Evolutionary conservation across 2,888 invertebrate species (phyloP), one percentile per base, ranked within the genome.

Genomic region (Chirona hameri): DNA sequence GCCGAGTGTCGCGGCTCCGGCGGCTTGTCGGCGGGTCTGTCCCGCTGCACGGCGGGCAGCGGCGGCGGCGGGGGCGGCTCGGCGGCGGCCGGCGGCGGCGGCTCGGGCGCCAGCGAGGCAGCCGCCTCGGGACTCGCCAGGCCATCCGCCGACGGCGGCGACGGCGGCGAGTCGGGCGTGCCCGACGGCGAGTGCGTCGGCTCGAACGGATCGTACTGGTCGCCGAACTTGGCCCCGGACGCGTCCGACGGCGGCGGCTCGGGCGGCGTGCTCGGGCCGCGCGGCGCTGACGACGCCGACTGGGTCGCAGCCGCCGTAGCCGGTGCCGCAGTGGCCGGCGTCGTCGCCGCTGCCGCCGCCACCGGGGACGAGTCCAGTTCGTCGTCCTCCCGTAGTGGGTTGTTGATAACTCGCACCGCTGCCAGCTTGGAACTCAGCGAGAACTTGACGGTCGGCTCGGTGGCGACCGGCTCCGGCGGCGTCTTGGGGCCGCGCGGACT

Each of bases 121-220:
- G 65, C 14, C 82, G 81, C 69, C 76, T 76, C 29, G 69, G 65
- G 79, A 10, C 46, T 52, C 24, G 4, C 52, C 29, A 14, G 12
- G 27, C 10, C 52, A n/a, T 39, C 46, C n/a, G n/a, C n/a, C n/a
- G n/a, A n/a, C n/a, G n/a, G n/a, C 84, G 82, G 84, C 84, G 39
- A 85, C 85, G 27, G 84, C 82, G 69, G 84, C 82, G 48, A 84
- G 83, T 79, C 84, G 84, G 92, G 91, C 0, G 91, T 83, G 65
- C n/a, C 91, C 9, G 7, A n/a, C 31, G 93, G 89, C 0, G 95
- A 95, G 88, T 94, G 94, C 15, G 96, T 95, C 0, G 96, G 96
- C 88, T 96, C 95, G 88, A 95, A 96, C 1, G 96, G 96, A 91
- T 96, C 95, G 88, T 96, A 96, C 7, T 48, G 24, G 79, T 60